phyloP scores from a whole-genome alignment of 2,113 vertebrate species.

The Xyrauchen texanus region DNA sequence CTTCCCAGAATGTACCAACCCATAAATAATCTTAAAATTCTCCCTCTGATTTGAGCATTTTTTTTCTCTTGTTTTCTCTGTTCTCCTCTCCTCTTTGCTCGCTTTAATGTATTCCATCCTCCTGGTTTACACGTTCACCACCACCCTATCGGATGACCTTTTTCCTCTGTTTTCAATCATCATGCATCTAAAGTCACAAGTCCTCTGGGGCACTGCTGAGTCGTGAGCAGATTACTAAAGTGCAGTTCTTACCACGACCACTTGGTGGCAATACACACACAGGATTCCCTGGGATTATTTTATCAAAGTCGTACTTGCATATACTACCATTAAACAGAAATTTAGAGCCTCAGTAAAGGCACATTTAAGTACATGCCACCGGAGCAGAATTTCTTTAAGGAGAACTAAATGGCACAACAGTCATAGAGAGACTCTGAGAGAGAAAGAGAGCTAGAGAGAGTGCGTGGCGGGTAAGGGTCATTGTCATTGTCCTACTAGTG shows the following conservation, averaged over 20 bases:
- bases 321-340: not conserved
- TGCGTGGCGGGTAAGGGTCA: constrained; percentile 19
- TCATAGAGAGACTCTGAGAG: no score
- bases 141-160: constrained; percentile 38
- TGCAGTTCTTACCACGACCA: constrained; percentile 36
- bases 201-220: constrained; percentile 20
- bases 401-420: not conserved
- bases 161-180: constrained; percentile 40
- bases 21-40: not conserved
- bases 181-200: constrained; percentile 18
- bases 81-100: constrained; percentile 3
- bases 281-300: not conserved
- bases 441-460: no score
- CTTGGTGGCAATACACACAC: constrained; percentile 47
- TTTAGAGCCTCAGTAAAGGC: not conserved
- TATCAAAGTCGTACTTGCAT: not conserved
- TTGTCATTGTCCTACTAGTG: constrained; percentile 56
- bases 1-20: no score
- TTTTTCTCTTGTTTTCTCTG: not conserved
- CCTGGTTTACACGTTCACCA: constrained; percentile 13
- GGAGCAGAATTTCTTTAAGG: not conserved
- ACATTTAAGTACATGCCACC: not conserved
- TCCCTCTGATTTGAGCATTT: not conserved
- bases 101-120: constrained; percentile 24
- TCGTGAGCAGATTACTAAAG: constrained; percentile 28